Conservation (phyloP, 2,888 invertebrate species). For the Polylopha cassiicola region DNA sequence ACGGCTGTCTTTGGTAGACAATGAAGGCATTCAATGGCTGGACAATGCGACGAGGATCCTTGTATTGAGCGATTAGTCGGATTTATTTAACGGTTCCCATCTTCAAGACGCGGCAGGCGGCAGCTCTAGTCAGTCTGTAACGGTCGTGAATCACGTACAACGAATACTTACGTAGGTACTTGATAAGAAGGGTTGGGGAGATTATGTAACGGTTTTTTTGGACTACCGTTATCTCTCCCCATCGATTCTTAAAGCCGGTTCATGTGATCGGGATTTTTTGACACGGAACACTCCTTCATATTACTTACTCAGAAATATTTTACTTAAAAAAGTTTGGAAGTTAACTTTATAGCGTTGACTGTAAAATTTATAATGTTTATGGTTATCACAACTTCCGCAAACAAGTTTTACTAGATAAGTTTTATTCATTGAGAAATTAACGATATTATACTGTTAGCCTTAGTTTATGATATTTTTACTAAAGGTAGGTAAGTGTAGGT, state of each 20-base stretch:
- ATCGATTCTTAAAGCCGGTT: constrained; percentile 11
- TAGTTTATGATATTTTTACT: no score
- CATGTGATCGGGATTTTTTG: neutral
- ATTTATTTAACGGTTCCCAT: constrained; percentile 66
- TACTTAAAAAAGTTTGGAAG: no score
- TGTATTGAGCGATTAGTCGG: constrained; percentile 57
- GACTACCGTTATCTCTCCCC: constrained; percentile 6
- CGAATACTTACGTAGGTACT: no score
- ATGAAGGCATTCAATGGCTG: constrained; percentile 66
- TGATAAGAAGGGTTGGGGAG: constrained; percentile 31
- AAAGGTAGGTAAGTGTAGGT: no score
- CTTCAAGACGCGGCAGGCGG: constrained; percentile 29
- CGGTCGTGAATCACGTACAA: constrained; percentile 12
- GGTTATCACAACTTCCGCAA: no score
- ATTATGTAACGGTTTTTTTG: constrained; percentile 20
- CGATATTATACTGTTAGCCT: no score
- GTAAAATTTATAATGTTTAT: no score
- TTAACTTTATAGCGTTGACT: no score
- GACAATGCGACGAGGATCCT: constrained; percentile 55
- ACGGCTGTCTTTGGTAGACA: constrained; percentile 47
- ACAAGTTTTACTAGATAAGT: no score
- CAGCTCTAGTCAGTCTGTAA: constrained; percentile 1
- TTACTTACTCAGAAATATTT: no score
- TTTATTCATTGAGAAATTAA: no score
- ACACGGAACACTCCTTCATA: neutral